phyloP scores from a whole-genome alignment of 2,797 vertebrate species.

The Clarias fuscus region DNA sequence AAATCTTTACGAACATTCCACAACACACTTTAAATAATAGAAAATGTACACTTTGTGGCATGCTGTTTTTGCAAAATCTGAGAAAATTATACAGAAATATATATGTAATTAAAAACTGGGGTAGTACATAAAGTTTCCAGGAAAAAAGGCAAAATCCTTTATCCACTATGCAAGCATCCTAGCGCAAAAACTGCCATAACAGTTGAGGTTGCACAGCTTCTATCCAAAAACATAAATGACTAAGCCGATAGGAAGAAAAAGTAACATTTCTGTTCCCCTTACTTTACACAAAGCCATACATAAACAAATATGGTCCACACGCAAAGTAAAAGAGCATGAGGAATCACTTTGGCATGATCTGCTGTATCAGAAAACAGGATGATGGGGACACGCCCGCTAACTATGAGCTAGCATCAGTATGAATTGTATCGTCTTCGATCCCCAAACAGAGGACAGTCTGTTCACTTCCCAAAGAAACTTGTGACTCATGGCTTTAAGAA shows the following conservation, averaged over 20 bases:
- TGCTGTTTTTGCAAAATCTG: background rate
- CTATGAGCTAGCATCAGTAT: too few relatives aligned
- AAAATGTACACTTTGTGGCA: background rate
- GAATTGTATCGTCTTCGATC: conserved; percentile 19
- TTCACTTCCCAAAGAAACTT: conserved; percentile 29
- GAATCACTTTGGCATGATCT: background rate
- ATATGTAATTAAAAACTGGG: background rate
- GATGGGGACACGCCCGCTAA: background rate
- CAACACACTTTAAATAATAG: background rate
- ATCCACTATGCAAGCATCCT: background rate
- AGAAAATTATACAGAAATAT: background rate
- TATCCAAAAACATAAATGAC: too few relatives aligned
- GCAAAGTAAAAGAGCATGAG: background rate
- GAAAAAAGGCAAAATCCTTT: too few relatives aligned
- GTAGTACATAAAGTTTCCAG: too few relatives aligned
- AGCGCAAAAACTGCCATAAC: background rate
- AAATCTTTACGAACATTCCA: background rate
- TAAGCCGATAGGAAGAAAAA: background rate
- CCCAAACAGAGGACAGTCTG: conserved; percentile 20
- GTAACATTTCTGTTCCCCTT: background rate
- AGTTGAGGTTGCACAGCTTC: too few relatives aligned
- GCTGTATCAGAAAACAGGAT: background rate
- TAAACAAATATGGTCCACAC: conserved; percentile 19
- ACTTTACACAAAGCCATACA: background rate
- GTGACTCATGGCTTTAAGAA: conserved; percentile 32